Evolutionary conservation across 2,888 invertebrate species (phyloP).

Genomic region (Sphaerophoria rueppellii): DNA sequence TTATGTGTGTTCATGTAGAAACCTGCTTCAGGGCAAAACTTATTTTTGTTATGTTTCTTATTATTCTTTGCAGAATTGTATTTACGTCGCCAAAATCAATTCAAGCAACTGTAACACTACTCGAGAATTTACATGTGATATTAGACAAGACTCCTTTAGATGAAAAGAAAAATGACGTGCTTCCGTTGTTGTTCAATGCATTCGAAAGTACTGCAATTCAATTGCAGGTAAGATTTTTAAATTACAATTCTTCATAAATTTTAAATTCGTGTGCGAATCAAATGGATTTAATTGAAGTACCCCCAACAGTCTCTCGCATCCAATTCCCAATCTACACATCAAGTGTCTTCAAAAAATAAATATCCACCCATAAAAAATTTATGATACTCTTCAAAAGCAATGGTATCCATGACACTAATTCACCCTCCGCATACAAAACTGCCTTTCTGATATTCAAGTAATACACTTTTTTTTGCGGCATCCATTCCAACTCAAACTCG

Average conservation of each 20-base stretch:
- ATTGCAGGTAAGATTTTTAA: constrained; percentile 88
- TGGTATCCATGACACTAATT: constrained; percentile 24
- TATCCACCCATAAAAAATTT: background rate
- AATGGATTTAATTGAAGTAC: background rate
- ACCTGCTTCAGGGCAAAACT: background rate
- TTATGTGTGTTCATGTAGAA: background rate
- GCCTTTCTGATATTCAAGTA: background rate
- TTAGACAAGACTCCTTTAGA: constrained; percentile 92
- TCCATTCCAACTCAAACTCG: background rate
- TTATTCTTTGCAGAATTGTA: constrained; percentile 84
- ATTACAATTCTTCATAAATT: no score
- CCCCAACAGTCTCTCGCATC: background rate
- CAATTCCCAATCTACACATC: background rate
- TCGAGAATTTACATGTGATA: constrained; percentile 95
- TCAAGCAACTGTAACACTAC: constrained; percentile 92
- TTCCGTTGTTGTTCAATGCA: constrained; percentile 93
- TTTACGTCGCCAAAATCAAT: constrained; percentile 91
- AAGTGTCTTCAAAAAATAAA: background rate
- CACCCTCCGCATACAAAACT: background rate
- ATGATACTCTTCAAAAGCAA: background rate
- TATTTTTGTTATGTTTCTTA: background rate
- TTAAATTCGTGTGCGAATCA: background rate
- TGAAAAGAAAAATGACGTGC: constrained; percentile 90
- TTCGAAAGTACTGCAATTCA: constrained; percentile 94
- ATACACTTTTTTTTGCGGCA: constrained; percentile 29